These are phyloP conservation scores for Zaprionus camerounensis DNA, from an alignment of 1,140 invertebrate genomes.

Conservation along the genomic window DNA sequence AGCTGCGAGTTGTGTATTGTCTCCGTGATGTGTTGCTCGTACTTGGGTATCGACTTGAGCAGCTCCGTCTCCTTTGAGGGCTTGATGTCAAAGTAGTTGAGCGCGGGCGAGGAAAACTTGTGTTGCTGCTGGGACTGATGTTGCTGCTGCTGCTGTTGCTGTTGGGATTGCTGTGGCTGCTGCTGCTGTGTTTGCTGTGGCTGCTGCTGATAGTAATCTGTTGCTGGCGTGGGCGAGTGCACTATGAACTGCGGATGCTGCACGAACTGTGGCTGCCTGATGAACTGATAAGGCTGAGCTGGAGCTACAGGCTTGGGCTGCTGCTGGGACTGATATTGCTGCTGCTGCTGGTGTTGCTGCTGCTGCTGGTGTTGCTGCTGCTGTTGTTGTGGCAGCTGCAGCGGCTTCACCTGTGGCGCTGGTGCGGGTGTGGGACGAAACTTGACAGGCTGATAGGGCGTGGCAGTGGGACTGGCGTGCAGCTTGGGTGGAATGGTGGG, in stretches of 20 bases:
- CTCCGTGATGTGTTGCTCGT: constrained; percentile 89
- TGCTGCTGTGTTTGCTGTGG: constrained; percentile 34
- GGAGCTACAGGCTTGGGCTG: constrained; percentile 80
- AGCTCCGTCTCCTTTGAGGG: constrained; percentile 86
- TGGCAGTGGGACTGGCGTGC: constrained; percentile 65
- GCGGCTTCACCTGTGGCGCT: constrained; percentile 69
- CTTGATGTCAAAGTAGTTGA: constrained; percentile 76
- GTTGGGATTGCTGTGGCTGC: constrained; percentile 22
- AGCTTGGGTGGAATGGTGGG: constrained; percentile 82
- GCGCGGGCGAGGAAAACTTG: constrained; percentile 29
- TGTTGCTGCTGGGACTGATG: constrained; percentile 64
- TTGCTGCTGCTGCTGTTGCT: constrained; percentile 65
- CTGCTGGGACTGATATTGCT: constrained; percentile 34
- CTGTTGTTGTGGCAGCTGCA: constrained; percentile 67
- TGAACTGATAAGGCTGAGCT: constrained; percentile 84
- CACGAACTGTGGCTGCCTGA: constrained; percentile 69
- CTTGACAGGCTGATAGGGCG: constrained; percentile 84
- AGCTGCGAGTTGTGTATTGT: constrained; percentile 74
- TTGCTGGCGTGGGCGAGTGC: constrained; percentile 80
- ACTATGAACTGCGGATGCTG: constrained; percentile 50
- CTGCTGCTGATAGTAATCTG: constrained; percentile 77
- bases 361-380: constrained; percentile 53
- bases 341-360: constrained; percentile 72
- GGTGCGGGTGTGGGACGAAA: constrained; percentile 73
- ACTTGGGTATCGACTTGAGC: constrained; percentile 90